Percentiles rank a stretch among this genome's conserved stretches.
These are phyloP conservation scores for Origma solitaria DNA, from an alignment of 2,113 vertebrate genomes.

Conservation along the genomic window DNA sequence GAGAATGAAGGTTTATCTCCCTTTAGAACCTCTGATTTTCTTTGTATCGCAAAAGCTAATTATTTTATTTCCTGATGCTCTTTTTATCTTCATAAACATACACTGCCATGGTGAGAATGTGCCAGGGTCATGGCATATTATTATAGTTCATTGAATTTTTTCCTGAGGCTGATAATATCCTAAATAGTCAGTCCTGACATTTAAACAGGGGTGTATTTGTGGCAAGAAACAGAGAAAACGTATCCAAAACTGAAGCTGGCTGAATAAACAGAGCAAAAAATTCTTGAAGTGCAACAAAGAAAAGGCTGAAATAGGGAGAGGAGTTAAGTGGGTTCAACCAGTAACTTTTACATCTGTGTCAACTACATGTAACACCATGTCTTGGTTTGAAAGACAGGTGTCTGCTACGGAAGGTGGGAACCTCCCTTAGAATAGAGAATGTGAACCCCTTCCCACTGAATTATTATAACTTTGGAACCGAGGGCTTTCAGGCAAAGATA, in stretches of 20 bases:
- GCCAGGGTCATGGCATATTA: not conserved
- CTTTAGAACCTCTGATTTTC: not conserved
- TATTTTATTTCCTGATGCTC: not conserved
- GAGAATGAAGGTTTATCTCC: not conserved
- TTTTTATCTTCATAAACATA: not conserved
- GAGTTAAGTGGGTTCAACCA: not conserved
- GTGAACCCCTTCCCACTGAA: too few relatives aligned
- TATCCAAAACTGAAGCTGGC: not conserved
- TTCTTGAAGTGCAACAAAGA: not conserved
- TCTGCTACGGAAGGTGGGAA: too few relatives aligned
- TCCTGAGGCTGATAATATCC: not conserved
- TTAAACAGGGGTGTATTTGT: not conserved
- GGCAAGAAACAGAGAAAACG: not conserved
- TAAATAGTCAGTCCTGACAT: not conserved
- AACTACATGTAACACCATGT: not conserved
- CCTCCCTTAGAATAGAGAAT: too few relatives aligned
- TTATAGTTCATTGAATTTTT: not conserved
- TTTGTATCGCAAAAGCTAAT: not conserved
- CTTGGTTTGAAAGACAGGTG: too few relatives aligned
- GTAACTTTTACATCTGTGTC: constrained; percentile 24
- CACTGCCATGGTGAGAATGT: not conserved
- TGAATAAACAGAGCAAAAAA: not conserved
- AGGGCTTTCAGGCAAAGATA: too few relatives aligned
- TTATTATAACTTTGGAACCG: too few relatives aligned
- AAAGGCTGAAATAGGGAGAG: not conserved